Percentiles rank a stretch among this genome's conserved stretches.
These are phyloP conservation scores for Paraplagusia blochii DNA, from an alignment of 2,113 vertebrate species.

Conservation along the genomic window DNA sequence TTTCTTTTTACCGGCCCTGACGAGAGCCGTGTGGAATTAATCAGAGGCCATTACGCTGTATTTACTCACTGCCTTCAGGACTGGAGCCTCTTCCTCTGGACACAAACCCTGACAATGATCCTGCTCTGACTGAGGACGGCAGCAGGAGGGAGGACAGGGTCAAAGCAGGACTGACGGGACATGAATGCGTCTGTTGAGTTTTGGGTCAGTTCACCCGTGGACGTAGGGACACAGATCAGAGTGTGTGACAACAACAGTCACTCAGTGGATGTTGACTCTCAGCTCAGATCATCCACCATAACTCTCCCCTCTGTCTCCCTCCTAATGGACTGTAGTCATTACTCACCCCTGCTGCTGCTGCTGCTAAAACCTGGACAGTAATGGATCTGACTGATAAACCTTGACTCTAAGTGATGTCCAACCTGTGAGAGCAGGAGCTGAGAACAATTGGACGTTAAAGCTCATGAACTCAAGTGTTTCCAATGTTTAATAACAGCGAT, in stretches of 20 bases:
- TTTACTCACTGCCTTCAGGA: conserved; percentile 77
- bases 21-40: conserved; percentile 99
- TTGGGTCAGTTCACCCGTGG: conserved; percentile 15
- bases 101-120: conserved; percentile 57
- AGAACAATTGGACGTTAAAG: too few relatives aligned
- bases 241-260: conserved; percentile 63
- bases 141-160: conserved; percentile 28
- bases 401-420: conserved; percentile 18
- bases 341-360: conserved; percentile 52
- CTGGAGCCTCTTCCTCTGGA: conserved; percentile 63
- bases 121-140: conserved; percentile 31
- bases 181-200: conserved; percentile 38
- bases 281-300: conserved; percentile 60
- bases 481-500: too few relatives aligned
- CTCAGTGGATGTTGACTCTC: conserved; percentile 70
- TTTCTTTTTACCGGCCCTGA: conserved; percentile 91
- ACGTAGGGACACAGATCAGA: conserved; percentile 75
- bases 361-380: conserved; percentile 35
- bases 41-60: conserved; percentile 98
- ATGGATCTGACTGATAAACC: conserved; percentile 37
- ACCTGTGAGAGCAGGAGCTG: too few relatives aligned
- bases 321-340: conserved; percentile 73
- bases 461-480: too few relatives aligned
- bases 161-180: conserved; percentile 32
- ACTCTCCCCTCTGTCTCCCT: conserved; percentile 14